Conservation (phyloP, 2,888 invertebrate species). For the Resseliella maxima region DNA sequence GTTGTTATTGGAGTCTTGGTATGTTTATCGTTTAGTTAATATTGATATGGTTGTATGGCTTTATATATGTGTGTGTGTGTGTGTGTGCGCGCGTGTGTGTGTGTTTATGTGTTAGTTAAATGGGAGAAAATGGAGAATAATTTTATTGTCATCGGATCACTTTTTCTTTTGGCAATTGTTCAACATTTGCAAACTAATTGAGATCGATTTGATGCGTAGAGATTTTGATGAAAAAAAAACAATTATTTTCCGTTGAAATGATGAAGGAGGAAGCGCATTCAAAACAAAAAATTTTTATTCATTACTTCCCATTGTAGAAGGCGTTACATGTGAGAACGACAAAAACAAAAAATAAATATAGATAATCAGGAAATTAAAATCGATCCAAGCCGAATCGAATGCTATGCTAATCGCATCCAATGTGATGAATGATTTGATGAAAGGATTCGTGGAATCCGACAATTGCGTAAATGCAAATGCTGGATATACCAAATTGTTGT, state of each 20-base stretch:
- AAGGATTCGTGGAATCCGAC: background rate
- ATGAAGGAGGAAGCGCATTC: background rate
- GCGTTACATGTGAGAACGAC: background rate
- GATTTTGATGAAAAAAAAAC: slow-evolving; percentile 10
- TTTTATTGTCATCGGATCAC: slow-evolving; percentile 23
- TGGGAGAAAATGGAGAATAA: background rate
- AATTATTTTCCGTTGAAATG: background rate
- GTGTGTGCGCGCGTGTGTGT: background rate
- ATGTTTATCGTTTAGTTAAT: no score
- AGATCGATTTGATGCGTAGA: background rate
- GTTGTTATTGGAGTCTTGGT: background rate
- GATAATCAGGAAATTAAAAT: no score
- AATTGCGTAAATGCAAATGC: background rate
- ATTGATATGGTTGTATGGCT: no score
- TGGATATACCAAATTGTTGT: background rate
- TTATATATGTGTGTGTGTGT: background rate
- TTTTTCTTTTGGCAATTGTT: slow-evolving; percentile 45
- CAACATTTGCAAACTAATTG: slow-evolving; percentile 13
- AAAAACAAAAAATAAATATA: no score
- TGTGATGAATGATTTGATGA: background rate
- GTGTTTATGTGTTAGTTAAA: background rate
- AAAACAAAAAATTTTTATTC: background rate
- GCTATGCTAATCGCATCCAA: background rate
- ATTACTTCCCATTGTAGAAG: background rate
- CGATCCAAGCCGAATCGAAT: no score